Evolutionary conservation across 2,888 invertebrate genomes (phyloP).

Genomic region (Ophion obscuratus): DNA sequence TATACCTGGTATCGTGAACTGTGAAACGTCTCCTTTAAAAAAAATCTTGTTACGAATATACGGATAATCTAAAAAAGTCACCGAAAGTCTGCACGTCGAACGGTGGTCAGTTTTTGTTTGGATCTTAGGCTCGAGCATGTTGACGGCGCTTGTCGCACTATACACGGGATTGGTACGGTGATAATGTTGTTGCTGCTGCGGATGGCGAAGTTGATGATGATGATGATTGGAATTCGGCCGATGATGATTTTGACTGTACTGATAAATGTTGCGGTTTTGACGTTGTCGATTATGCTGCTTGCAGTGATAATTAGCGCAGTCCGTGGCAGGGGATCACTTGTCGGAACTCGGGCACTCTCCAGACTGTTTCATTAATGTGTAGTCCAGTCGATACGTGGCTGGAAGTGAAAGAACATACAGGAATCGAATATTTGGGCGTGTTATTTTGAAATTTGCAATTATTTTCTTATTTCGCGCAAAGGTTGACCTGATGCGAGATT

Average conservation of each 20-base stretch:
- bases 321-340: constrained; percentile 84
- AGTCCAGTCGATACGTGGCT: constrained; percentile 84
- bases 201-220: constrained; percentile 50
- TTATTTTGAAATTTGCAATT: neutral
- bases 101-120: constrained; percentile 74
- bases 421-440: constrained; percentile 2
- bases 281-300: constrained; percentile 66
- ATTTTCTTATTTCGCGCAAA: neutral
- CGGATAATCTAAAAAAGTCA: constrained; percentile 77
- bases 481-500: neutral
- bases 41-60: constrained; percentile 73
- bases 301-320: constrained; percentile 71
- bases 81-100: constrained; percentile 76
- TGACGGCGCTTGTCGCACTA: constrained; percentile 68
- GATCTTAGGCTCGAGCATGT: constrained; percentile 63
- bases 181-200: constrained; percentile 42
- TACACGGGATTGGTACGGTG: constrained; percentile 49
- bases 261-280: constrained; percentile 71
- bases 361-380: constrained; percentile 83
- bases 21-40: constrained; percentile 77
- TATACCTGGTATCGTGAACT: constrained; percentile 78
- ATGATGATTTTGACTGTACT: constrained; percentile 65
- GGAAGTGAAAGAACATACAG: constrained; percentile 72
- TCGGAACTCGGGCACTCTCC: constrained; percentile 83
- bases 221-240: constrained; percentile 72